Evolutionary conservation across 2,888 invertebrate species (phyloP).

Genomic region (Unio delphinus): DNA sequence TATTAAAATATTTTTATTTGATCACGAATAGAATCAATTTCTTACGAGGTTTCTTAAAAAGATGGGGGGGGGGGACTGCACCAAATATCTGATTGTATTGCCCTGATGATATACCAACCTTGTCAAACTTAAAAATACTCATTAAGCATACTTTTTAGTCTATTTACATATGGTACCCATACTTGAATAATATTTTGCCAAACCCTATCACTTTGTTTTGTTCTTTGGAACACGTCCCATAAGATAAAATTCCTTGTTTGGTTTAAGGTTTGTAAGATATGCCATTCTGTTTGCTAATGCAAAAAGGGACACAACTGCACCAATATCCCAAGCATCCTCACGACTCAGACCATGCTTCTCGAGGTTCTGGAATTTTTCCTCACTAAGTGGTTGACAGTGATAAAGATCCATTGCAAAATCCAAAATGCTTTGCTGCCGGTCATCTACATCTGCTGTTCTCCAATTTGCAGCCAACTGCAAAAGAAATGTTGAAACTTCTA

Average conservation of each 20-base stretch:
- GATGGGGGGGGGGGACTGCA: too few species aligned
- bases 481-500: constrained; percentile 2
- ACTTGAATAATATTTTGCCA: too few species aligned
- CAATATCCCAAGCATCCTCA: constrained; percentile 66
- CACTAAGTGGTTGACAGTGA: constrained; percentile 44
- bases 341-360: constrained; percentile 46
- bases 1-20: too few species aligned
- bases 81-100: too few species aligned
- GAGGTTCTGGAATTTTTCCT: constrained; percentile 45
- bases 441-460: constrained; percentile 54
- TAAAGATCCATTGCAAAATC: constrained; percentile 58
- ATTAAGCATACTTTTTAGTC: too few species aligned
- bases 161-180: too few species aligned
- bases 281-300: constrained; percentile 65
- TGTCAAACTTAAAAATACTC: too few species aligned
- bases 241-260: constrained; percentile 62
- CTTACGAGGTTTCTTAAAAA: too few species aligned
- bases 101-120: too few species aligned
- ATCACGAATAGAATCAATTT: too few species aligned
- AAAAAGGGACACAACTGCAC: constrained; percentile 57
- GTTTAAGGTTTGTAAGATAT: constrained; percentile 52
- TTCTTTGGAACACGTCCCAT: constrained; percentile 51
- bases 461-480: constrained; percentile 58
- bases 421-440: constrained; percentile 55
- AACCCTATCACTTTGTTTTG: constrained; percentile 8